Conservation (phyloP, 2,113 vertebrate species). For the Cynoglossus semilaevis region DNA sequence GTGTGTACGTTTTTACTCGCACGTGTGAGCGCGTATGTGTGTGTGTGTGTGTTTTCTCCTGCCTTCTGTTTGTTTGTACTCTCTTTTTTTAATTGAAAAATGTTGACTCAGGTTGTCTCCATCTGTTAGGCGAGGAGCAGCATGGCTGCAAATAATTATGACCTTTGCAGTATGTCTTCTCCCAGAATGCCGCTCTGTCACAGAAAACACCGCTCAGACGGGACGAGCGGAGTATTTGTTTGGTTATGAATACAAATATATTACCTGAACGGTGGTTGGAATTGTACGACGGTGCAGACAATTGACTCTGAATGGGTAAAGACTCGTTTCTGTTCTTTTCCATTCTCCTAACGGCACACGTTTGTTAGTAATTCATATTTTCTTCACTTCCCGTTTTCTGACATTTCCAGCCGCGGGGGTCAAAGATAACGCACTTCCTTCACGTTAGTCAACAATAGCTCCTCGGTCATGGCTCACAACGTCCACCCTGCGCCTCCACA, state of each 20-base stretch:
- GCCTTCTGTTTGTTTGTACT: conserved; percentile 66
- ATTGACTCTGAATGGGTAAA: conserved; percentile 62
- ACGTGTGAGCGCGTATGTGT: conserved; percentile 45
- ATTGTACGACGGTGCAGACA: conserved; percentile 44
- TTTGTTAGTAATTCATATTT: conserved; percentile 68
- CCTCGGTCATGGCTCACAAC: conserved; percentile 74
- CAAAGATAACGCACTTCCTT: conserved; percentile 65
- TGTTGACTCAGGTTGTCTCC: conserved; percentile 73
- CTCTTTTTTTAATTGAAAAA: conserved; percentile 72
- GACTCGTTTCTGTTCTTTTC: conserved; percentile 44
- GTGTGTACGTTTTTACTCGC: conserved; percentile 39
- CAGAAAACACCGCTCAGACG: conserved; percentile 19
- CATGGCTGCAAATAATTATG: conserved; percentile 68
- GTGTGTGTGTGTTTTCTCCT: conserved; percentile 30
- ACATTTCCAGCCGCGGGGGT: conserved; percentile 71
- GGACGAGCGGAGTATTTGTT: conserved; percentile 26
- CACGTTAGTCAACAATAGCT: conserved; percentile 72
- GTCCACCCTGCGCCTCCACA: conserved; percentile 65
- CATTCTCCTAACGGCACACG: conserved; percentile 33
- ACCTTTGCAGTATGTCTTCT: conserved; percentile 66
- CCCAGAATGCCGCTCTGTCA: conserved; percentile 45
- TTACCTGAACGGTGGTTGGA: conserved; percentile 41
- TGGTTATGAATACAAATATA: conserved; percentile 54
- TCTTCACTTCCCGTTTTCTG: conserved; percentile 56
- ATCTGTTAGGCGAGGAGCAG: conserved; percentile 71